Conservation (phyloP, 2,113 vertebrate genomes). For the Podarcis raffonei region DNA sequence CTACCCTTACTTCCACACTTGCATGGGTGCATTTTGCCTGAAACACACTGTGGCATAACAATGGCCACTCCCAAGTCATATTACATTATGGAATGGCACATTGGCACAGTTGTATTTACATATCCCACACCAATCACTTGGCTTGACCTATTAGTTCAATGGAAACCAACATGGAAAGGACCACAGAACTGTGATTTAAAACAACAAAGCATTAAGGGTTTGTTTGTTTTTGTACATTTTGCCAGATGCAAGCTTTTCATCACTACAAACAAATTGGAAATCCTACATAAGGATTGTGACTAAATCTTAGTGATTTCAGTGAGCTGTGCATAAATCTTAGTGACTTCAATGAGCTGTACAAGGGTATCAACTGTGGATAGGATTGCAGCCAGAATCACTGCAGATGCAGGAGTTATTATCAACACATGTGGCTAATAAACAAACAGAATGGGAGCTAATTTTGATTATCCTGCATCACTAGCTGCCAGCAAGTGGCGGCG, state of each 20-base stretch:
- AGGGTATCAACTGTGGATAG: background rate
- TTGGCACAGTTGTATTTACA: background rate
- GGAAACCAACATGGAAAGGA: background rate
- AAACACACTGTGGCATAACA: background rate
- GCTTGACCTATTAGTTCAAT: background rate
- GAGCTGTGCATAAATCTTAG: background rate
- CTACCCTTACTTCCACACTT: no score
- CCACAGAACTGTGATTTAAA: background rate
- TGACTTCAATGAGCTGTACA: background rate
- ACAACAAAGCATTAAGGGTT: background rate
- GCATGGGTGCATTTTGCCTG: background rate
- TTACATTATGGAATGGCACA: background rate
- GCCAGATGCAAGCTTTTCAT: background rate
- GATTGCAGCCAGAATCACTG: background rate
- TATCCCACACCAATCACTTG: background rate
- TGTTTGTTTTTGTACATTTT: background rate
- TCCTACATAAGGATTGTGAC: background rate
- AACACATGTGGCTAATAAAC: constrained; percentile 6
- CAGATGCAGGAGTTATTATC: background rate
- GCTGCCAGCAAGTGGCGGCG: background rate
- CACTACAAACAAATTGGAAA: background rate
- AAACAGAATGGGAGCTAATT: constrained; percentile 5
- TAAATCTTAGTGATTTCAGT: background rate
- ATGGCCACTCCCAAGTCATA: background rate
- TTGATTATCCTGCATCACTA: background rate